Evolutionary conservation across 1,140 invertebrate species (phyloP).

Genomic region (Paralvinella palmiformis): DNA sequence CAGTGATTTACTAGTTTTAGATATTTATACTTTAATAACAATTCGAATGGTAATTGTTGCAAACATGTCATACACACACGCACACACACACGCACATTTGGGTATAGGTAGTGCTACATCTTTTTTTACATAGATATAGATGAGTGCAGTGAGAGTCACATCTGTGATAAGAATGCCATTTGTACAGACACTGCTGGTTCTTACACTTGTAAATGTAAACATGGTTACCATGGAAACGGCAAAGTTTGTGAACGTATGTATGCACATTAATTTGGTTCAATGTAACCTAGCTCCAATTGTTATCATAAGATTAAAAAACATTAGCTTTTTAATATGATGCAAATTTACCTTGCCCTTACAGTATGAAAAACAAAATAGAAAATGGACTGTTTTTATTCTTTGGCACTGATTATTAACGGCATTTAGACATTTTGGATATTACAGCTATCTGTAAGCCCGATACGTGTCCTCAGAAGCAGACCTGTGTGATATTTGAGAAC

Average conservation of each 20-base stretch:
- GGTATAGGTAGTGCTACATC: background rate
- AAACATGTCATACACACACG: background rate
- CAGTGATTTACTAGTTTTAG: too few relatives aligned
- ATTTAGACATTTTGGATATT: too few relatives aligned
- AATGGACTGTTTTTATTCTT: too few relatives aligned
- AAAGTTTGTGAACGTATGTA: background rate
- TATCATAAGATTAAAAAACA: too few relatives aligned
- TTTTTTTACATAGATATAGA: background rate
- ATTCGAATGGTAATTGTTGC: too few relatives aligned
- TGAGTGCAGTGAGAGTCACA: background rate
- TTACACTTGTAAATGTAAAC: slow-evolving; percentile 32
- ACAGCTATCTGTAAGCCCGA: slow-evolving; percentile 2
- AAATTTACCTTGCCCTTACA: too few relatives aligned
- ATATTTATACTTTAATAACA: too few relatives aligned
- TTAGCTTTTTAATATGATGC: too few relatives aligned
- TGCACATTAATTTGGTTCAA: too few relatives aligned
- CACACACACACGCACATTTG: background rate
- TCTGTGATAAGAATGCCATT: slow-evolving; percentile 33
- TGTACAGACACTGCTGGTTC: slow-evolving; percentile 38
- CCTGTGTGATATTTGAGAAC: background rate
- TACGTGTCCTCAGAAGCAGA: background rate
- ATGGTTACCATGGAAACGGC: slow-evolving; percentile 7
- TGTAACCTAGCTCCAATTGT: too few relatives aligned
- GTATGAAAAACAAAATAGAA: too few relatives aligned
- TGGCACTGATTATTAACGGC: too few relatives aligned